Base-by-base conservation (phyloP, 1,140 invertebrate genomes). In the Dinothrombium tinctorium region DNA sequence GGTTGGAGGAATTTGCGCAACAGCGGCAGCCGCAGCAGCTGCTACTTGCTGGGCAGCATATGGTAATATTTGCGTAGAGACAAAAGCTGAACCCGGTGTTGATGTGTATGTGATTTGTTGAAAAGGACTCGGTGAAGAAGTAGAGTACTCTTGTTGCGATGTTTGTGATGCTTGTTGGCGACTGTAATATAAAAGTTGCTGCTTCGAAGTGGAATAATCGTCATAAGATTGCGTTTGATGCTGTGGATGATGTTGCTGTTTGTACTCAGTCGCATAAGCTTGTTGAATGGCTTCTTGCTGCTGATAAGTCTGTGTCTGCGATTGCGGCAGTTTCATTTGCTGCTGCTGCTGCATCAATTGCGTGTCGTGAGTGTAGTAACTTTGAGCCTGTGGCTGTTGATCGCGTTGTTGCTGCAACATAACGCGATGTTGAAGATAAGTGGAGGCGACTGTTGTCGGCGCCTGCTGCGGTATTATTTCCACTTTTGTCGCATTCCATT, bases 401-500 rank as follows among this genome's bases (percentile, higher is more conserved):
- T n/a, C n/a, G n/a, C n/a, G n/a, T 8, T 7, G 12, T 14, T n/a
- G 33, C 15, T 35, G 33, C 19, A 19, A 19, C 33, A 35, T 35
- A 7, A 28, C n/a, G 26, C 26, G 26, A 28, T 28, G 26, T 28
- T 28, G 26, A n/a, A n/a, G 7, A 35, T 35, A 35, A 9, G 33
- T 35, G 15, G 33, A 35, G 17, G 33, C 19, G 8, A 15, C 7
- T n/a, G 7, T 7, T 14, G 12, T 8, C 8, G 7, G 8, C 7
- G 7, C 15, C 19, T 35, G 33, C 19, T 8, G 7, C 8, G 33
- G 17, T 24, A 87, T 60, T n/a, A 87, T 72, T 66, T 90, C 83
- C 46, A 94, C 78, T 43, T 79, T 63, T n/a, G 79, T 83, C 8
- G 86, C 86, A 62, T 90, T 94, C 86, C 86, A 94, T 59, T 94